Conservation (phyloP, 2,113 vertebrate genomes). For the Thinocorus orbignyianus region DNA sequence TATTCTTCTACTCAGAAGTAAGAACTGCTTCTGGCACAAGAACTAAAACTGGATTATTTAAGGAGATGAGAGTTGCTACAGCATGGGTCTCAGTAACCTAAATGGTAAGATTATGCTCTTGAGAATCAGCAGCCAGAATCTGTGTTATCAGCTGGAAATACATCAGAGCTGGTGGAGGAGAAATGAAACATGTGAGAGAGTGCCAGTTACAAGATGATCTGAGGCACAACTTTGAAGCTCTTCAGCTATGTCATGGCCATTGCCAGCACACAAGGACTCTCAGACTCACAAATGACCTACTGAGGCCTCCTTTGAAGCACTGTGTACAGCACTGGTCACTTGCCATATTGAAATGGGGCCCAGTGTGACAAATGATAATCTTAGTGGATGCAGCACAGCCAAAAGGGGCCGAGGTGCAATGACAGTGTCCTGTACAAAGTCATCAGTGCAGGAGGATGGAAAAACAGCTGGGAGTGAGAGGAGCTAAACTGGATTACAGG, state of each 20-base stretch:
- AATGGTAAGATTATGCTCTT: background rate
- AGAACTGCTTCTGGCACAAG: background rate
- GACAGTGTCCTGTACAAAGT: background rate
- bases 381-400: background rate
- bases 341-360: background rate
- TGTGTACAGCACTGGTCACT: fast-evolving
- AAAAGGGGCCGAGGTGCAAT: background rate
- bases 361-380: background rate
- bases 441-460: background rate
- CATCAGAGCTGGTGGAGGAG: background rate
- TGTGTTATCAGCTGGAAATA: background rate
- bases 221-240: background rate
- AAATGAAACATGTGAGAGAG: background rate
- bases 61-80: background rate
- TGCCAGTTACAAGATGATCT: background rate
- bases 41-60: background rate
- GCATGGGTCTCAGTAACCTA: background rate
- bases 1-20: background rate
- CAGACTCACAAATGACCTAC: background rate
- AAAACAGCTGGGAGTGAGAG: background rate
- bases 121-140: background rate
- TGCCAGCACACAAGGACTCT: background rate
- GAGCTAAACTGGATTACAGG: background rate
- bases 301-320: background rate
- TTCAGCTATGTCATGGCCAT: background rate